Evolutionary conservation across 2,113 vertebrate species (phyloP), one percentile per base, ranked within the genome.

Genomic region (Prunella himalayana): DNA sequence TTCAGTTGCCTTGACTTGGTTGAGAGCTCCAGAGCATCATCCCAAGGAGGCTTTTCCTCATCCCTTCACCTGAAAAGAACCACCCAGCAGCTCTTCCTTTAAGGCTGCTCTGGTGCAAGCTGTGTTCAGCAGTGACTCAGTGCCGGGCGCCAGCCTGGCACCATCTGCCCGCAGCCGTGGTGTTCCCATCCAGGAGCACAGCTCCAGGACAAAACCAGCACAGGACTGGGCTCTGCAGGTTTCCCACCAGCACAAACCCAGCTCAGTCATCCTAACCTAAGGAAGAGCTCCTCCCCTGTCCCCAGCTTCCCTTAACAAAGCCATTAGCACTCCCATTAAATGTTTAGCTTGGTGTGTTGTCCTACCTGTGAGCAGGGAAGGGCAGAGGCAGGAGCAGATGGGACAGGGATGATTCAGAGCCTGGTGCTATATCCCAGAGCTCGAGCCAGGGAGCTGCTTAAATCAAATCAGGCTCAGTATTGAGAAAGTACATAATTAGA

Each of bases 301-400:
- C 82, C 44, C 49, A 78, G 1, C 41, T 83, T 79, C 56, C 44
- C 68, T 95, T 92, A 89, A 63, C 53, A 44, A 73, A 93, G 73
- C 82, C 85, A 95, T 97, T 96, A 97, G 68, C 69, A 10, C 30
- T 61, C n/a, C 56, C 57, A 92, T 97, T 92, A 95, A 97, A 96
- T 93, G 77, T 97, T 97, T 95, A 97, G 50, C 45, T 69, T 39
- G 53, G 73, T 15, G 25, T 77, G 89, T 91, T 93, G 83, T 82
- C 79, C 88, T 95, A 80, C 94, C 96, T 97, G 77, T 0, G 1
- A 89, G 64, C 1, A 0, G 51, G 79, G 88, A 96, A 92, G 95
- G 94, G 53, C 88, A 86, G 70, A 95, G 89, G 60, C 73, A 7
- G 13, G 77, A 95, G 85, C 95, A 94, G 95, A 96, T 92, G 90